Evolutionary conservation across 1,140 invertebrate species (phyloP), one percentile per base, ranked within the genome.

Genomic region (Agraylea sexmaculata): DNA sequence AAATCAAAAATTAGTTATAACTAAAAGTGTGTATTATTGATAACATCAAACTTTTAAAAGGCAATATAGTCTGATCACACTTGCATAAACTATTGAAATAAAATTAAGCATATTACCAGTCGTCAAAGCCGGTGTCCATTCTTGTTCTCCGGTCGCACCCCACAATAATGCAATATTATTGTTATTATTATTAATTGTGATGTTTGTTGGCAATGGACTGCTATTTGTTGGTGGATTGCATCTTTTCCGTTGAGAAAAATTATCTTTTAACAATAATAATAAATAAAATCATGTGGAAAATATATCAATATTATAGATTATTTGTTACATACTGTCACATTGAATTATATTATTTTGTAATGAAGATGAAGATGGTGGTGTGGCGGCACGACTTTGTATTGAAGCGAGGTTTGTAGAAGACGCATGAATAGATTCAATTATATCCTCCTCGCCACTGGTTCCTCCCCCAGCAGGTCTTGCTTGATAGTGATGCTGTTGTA

Each of bases 401-500:
- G 44, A 42, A 28, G 36, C 18, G n/a, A 38, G 33, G 13, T 17
- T 34, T 29, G 19, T 33, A 30, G 32, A 12, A 27, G 27, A 21
- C 7, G 20, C 18, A 10, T 25, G 20, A 20, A 43, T 13, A 20
- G n/a, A n/a, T n/a, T 46, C 42, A 8, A 25, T 49, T 12, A 30
- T 42, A 19, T 42, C 34, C 4, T 34, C 30, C 7, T 45, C 46
- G 12, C 18, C 10, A 12, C 10, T 42, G 19, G 44, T 43, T 36
- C 55, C 52, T n/a, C 61, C 37, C 38, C 65, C 69, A 0, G 77
- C 66, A 2, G 81, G 83, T 2, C 83, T 68, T 10, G 83, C 83
- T 66, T 91, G 87, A 58, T 89, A 91, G 57, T 91, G 88, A 71
- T 91, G 88, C 57, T 92, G 87, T 54, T 91, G 88, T 51, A 92